These are phyloP conservation scores for Drosophila lacteicornis DNA, from an alignment of 1,140 invertebrate species.

Conservation along the genomic window DNA sequence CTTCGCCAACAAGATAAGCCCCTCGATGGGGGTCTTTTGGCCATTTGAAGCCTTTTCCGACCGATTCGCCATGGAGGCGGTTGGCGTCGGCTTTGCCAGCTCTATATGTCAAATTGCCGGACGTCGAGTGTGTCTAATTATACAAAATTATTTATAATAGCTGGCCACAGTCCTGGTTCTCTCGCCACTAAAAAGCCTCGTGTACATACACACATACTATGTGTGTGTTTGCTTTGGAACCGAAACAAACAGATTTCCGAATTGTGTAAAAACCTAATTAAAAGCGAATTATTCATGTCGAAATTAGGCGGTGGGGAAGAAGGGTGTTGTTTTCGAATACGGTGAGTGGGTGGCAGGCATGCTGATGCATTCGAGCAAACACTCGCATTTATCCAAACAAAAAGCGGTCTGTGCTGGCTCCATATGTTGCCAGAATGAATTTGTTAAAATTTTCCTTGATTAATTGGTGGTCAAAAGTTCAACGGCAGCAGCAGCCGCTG, in stretches of 20 bases:
- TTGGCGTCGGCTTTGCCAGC: conserved; percentile 22
- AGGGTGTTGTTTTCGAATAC: not conserved
- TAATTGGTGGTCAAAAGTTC: conserved; percentile 83
- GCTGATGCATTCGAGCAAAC: conserved; percentile 36
- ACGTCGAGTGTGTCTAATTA: conserved; percentile 80
- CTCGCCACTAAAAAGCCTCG: not conserved
- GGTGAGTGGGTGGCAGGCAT: conserved; percentile 9
- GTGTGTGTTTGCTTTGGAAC: conserved; percentile 27
- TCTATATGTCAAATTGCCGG: conserved; percentile 70
- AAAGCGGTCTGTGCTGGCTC: conserved; percentile 65
- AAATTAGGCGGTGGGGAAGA: conserved; percentile 39
- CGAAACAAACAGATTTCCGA: conserved; percentile 59
- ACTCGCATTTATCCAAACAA: conserved; percentile 54
- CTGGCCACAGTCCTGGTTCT: conserved; percentile 40
- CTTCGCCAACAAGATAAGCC: conserved; percentile 45
- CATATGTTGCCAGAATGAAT: conserved; percentile 81
- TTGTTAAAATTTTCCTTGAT: conserved; percentile 79
- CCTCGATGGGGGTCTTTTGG: conserved; percentile 25
- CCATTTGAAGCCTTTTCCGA: conserved; percentile 15
- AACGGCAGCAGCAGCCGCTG: conserved; percentile 58
- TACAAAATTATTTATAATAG: conserved; percentile 83
- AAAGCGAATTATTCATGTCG: conserved; percentile 80
- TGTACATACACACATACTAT: not conserved
- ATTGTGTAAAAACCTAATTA: conserved; percentile 82
- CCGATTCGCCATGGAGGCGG: conserved; percentile 39